Evolutionary conservation across 2,113 vertebrate species (phyloP).

Genomic region (Passer montanus): DNA sequence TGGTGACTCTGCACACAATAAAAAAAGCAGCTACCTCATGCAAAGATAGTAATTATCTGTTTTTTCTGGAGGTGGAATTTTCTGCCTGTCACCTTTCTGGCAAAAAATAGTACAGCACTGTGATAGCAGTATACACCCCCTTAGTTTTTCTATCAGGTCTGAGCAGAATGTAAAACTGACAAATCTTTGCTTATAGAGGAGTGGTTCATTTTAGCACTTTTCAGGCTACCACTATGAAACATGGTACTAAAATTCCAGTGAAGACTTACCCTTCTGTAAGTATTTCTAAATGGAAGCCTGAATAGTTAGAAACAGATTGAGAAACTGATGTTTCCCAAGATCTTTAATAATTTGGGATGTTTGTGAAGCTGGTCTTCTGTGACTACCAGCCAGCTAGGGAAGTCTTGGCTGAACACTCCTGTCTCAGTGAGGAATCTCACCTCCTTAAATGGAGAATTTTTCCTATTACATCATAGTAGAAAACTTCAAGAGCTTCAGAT

Average conservation of each 20-base stretch:
- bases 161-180: neutral
- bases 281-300: neutral
- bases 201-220: neutral
- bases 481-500: constrained; percentile 30
- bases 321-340: neutral
- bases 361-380: neutral
- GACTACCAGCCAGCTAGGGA: neutral
- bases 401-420: constrained; percentile 11
- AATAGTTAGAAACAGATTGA: neutral
- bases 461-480: constrained; percentile 21
- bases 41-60: neutral
- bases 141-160: neutral
- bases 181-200: neutral
- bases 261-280: neutral
- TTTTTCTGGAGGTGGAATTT: neutral
- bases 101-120: neutral
- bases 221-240: neutral
- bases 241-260: neutral
- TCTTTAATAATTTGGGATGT: neutral
- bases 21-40: neutral
- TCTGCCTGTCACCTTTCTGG: neutral
- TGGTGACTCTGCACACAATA: neutral
- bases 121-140: neutral
- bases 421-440: neutral
- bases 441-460: constrained; percentile 21